These are phyloP conservation scores for Colletes gigas DNA, from an alignment of 1,140 invertebrate genomes.

Conservation along the genomic window DNA sequence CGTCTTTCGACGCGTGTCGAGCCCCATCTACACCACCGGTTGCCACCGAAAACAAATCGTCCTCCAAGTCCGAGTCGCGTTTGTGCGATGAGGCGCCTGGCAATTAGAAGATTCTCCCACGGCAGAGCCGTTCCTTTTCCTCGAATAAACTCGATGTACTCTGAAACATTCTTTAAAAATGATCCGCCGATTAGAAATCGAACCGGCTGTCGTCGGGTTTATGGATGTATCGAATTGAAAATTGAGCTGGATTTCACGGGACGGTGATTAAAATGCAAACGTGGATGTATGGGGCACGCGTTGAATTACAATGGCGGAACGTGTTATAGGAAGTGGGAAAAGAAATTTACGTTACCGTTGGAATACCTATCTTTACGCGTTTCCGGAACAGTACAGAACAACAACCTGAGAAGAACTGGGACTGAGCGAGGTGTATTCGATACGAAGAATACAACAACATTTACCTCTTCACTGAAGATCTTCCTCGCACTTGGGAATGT, in stretches of 20 bases:
- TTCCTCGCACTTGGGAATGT: slow-evolving; percentile 96
- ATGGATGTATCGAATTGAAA: slow-evolving; percentile 11
- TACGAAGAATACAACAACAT: too few species aligned
- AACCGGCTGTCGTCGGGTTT: neutral
- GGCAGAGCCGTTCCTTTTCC: slow-evolving; percentile 36
- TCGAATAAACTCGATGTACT: slow-evolving; percentile 53
- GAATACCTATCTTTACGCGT: neutral
- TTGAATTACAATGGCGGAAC: neutral
- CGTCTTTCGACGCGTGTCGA: neutral
- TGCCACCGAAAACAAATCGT: slow-evolving; percentile 40
- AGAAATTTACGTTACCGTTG: neutral
- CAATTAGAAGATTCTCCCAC: slow-evolving; percentile 31
- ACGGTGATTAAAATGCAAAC: slow-evolving; percentile 13
- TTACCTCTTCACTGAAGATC: slow-evolving; percentile 83
- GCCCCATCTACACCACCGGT: slow-evolving; percentile 7
- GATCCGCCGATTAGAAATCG: neutral
- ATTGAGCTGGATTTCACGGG: neutral
- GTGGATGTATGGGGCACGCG: neutral
- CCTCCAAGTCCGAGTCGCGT: slow-evolving; percentile 17
- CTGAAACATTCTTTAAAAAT: slow-evolving; percentile 44
- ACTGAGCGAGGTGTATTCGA: too few species aligned
- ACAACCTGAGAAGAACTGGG: too few species aligned
- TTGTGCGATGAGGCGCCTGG: slow-evolving; percentile 42
- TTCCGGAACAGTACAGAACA: too few species aligned
- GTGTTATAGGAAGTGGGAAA: neutral